Base-by-base conservation (phyloP, 2,113 vertebrate species). In the Elanus axillaris region DNA sequence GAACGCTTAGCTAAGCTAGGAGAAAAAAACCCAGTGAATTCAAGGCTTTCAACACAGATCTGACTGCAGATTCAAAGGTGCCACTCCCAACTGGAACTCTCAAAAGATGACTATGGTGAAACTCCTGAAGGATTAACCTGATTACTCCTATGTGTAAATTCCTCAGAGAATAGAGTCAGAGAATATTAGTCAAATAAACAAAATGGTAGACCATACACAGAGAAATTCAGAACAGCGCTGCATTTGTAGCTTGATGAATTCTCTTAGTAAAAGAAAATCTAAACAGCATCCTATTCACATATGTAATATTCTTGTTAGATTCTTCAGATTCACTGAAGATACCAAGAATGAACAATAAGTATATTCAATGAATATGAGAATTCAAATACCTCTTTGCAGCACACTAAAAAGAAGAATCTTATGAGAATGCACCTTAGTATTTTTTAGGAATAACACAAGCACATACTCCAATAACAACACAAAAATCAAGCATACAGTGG, bases 11-110 rank as follows among this genome's bases (percentile, higher is more conserved):
- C 47, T 82, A 79, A 55, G 22, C 27, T 26, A 18, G 5, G 8
- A 27, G 32, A 6, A n/a, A 64, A 40, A 43, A 11, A 0, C 6
- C 5, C 2, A 1, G 8, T 8, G 12, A 87, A 63, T 59, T 82
- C 25, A 55, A 22, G 32, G 29, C 36, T 89, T 93, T 91, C 73
- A 85, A 15, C 18, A 66, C 60, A 68, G 52, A 23, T 14, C 69
- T 47, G n/a, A 52, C 45, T 82, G 21, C 3, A 13, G 26, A 75
- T 53, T 42, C 85, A 76, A 16, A 86, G 45, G 34, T 58, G 45
- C 20, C 22, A 32, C 50, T 90, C 22, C 58, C 48, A 72, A 47
- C 34, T 34, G 45, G 45, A 85, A 76, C 32, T 63, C 52, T 60
- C 50, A 27, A 29, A 84, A 82, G 59, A 55, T 40, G 64, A 72